Evolutionary conservation across 2,797 vertebrate genomes (phyloP), one percentile per base, ranked within the genome.

Genomic region (Crocodylus rhombifer): DNA sequence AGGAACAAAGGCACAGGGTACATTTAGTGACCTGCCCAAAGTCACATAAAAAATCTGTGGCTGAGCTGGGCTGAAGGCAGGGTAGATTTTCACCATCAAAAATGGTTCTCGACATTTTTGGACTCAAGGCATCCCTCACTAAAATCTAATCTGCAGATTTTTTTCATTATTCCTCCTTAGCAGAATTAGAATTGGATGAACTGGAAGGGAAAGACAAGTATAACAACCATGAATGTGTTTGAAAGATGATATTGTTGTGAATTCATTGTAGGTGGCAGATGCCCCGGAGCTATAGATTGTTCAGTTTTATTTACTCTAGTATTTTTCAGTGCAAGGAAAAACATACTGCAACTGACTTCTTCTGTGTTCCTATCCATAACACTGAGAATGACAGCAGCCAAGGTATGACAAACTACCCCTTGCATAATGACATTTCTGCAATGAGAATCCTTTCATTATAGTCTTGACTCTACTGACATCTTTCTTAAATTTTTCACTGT

Each of bases 301-400:
- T 93, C 12, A 1, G 84, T 23, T 84, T 82, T 84, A 63, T 90
- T 73, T 86, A 63, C 23, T 93, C 60, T 88, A 58, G 6, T 79
- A 77, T 57, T 92, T 18, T 55, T 84, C 62, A 61, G 26, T 71
- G 75, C 25, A 87, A 91, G 69, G 18, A 61, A 88, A 82, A 92
- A 73, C 21, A 83, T 30, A 56, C 90, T 88, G 83, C 26, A 63
- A 20, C 18, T 63, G 73, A 85, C 56, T 55, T 83, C 87, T 55
- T 69, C 16, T 76, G 86, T 76, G 79, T 76, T 91, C 61, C 58
- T 25, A 16, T 84, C 77, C 63, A 3, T 95, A 71, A 79, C 62
- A 55, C 26, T 62, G 86, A 81, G 26, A 73, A 74, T 10, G 42
- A 74, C 25, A 84, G 36, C 79, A 82, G 57, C 62, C 82, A 88